These are phyloP conservation scores for Zootoca vivipara DNA, from an alignment of 2,113 vertebrate species.

Conservation along the genomic window DNA sequence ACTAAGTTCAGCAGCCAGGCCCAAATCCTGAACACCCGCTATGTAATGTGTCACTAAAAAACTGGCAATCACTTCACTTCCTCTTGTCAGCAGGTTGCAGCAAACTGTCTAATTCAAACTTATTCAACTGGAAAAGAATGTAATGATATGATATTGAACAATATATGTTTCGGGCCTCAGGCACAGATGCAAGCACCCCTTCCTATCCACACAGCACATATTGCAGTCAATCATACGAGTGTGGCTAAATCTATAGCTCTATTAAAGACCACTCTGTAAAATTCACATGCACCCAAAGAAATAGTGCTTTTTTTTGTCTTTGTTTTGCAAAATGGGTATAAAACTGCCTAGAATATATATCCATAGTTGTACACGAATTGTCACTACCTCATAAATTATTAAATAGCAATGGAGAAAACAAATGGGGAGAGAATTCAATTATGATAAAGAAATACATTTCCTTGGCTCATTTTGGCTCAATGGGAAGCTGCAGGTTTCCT, in stretches of 20 bases:
- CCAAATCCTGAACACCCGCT: slow-evolving; percentile 30
- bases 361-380: background rate
- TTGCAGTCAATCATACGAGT: slow-evolving; percentile 28
- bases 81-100: slow-evolving; percentile 51
- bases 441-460: background rate
- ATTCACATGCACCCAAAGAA: background rate
- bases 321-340: slow-evolving; percentile 15
- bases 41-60: slow-evolving; percentile 39
- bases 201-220: background rate
- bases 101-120: slow-evolving; percentile 49
- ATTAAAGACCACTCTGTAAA: slow-evolving; percentile 29
- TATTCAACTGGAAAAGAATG: slow-evolving; percentile 50
- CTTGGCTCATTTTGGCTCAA: background rate
- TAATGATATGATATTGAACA: slow-evolving; percentile 63
- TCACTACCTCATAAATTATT: rapidly evolving
- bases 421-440: background rate
- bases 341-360: background rate
- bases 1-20: background rate
- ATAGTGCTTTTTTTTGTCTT: background rate
- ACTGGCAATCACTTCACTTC: slow-evolving; percentile 29
- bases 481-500: no score
- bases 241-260: slow-evolving; percentile 12
- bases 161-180: slow-evolving; percentile 19
- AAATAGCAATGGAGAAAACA: background rate
- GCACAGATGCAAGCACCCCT: background rate